A percentile compares a stretch with the other conserved stretches of the same genome.
Conservation (phyloP, 2,797 vertebrate genomes). For the Argyrosomus regius region DNA sequence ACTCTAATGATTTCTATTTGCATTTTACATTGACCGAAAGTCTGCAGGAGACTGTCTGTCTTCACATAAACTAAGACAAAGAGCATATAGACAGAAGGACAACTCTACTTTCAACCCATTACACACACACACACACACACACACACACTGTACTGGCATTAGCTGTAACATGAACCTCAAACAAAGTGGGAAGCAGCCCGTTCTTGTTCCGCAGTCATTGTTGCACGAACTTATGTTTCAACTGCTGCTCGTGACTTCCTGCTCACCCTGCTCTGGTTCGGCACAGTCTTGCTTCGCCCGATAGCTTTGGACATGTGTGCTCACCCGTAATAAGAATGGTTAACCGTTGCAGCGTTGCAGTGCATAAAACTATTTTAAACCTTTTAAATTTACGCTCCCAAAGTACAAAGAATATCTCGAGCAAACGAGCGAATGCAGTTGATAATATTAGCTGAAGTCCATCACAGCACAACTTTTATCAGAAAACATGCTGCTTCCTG, state of each 20-base stretch:
- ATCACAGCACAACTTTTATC: background rate
- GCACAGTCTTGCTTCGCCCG: slow-evolving; percentile 3
- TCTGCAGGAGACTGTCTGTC: background rate
- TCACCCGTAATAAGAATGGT: slow-evolving; percentile 45
- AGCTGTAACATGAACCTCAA: slow-evolving; percentile 53
- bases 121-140: background rate
- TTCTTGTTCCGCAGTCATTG: slow-evolving; percentile 41
- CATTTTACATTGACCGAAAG: background rate
- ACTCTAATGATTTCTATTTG: background rate
- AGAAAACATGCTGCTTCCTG: background rate
- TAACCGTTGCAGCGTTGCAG: slow-evolving; percentile 34
- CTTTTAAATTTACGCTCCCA: slow-evolving; percentile 43
- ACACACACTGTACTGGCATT: slow-evolving; percentile 13
- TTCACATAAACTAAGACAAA: background rate
- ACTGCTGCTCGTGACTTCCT: slow-evolving; percentile 52
- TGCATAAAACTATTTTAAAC: slow-evolving; percentile 21
- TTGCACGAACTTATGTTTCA: slow-evolving; percentile 57
- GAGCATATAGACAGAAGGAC: slow-evolving; percentile 12
- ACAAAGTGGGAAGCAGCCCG: slow-evolving; percentile 24
- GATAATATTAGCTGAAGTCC: slow-evolving; percentile 15
- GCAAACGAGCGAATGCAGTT: slow-evolving; percentile 14
- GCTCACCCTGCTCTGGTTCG: slow-evolving; percentile 27
- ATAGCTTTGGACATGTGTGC: slow-evolving; percentile 60
- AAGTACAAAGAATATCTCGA: slow-evolving; percentile 16
- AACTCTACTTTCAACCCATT: slow-evolving; percentile 14